Percentiles rank a stretch among this genome's conserved stretches.
These are phyloP conservation scores for Drosophila yooni DNA, from an alignment of 2,888 invertebrate species.

Conservation along the genomic window DNA sequence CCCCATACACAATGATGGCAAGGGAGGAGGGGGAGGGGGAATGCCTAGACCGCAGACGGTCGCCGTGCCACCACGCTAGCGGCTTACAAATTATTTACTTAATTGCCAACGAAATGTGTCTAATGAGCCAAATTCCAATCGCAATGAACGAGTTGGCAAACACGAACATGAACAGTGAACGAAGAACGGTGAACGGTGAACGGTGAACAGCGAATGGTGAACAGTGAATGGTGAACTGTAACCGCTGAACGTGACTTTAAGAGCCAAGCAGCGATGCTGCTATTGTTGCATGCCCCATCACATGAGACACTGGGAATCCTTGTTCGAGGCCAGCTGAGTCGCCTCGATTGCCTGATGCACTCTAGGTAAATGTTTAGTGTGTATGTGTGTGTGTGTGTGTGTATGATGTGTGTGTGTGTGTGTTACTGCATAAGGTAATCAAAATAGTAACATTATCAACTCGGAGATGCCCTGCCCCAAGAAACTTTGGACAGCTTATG, in stretches of 20 bases:
- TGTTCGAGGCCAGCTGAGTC: neutral
- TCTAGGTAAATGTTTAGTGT: neutral
- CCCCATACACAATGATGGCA: neutral
- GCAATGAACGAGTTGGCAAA: conserved; percentile 63
- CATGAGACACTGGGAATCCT: neutral
- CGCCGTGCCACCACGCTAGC: conserved; percentile 67
- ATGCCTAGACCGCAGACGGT: conserved; percentile 55
- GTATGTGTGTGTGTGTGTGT: too few relatives aligned
- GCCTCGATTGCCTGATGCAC: neutral
- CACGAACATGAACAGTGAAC: conserved; percentile 2
- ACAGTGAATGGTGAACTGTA: conserved; percentile 10
- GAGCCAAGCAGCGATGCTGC: conserved; percentile 9
- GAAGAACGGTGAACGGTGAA: neutral
- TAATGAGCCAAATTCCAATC: conserved; percentile 80
- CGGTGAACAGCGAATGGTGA: conserved; percentile 13
- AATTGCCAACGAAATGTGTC: conserved; percentile 81
- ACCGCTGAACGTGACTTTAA: conserved; percentile 49
- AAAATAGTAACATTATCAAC: neutral
- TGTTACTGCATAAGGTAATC: neutral
- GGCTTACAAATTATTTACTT: conserved; percentile 82
- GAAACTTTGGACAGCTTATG: neutral
- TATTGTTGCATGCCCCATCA: conserved; percentile 8
- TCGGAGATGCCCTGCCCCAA: neutral
- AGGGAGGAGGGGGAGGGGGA: neutral
- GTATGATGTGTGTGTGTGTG: neutral